Conservation (phyloP, 2,113 vertebrate genomes). For the Guaruba guarouba region DNA sequence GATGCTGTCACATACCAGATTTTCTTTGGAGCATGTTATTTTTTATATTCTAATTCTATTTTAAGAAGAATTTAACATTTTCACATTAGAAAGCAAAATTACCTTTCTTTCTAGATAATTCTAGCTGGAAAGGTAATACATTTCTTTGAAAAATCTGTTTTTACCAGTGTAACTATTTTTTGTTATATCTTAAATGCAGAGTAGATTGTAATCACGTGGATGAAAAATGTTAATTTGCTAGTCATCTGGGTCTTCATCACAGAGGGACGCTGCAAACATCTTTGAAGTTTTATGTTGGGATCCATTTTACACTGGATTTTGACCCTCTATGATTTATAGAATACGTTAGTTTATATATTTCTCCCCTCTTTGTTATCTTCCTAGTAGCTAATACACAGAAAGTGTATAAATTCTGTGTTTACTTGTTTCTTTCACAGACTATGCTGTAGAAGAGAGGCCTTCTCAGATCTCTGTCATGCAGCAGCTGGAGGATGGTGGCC, state of each 20-base stretch:
- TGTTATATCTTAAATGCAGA: neutral
- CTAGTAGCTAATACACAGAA: neutral
- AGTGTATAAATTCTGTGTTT: neutral
- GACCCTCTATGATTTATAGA: neutral
- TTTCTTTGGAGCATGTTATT: neutral
- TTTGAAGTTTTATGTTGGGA: neutral
- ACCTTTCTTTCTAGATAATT: neutral
- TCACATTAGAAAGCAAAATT: neutral
- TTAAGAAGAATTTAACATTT: neutral
- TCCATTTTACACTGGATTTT: neutral
- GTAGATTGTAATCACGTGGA: neutral
- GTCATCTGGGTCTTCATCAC: neutral
- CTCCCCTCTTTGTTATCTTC: neutral
- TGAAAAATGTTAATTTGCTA: neutral
- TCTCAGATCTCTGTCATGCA: conserved; percentile 95
- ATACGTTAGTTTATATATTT: neutral
- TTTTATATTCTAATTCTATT: neutral
- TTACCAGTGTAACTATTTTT: neutral
- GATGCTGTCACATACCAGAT: neutral
- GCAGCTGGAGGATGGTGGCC: conserved; percentile 93
- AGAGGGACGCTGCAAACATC: neutral
- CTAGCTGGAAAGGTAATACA: neutral
- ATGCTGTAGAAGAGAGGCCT: conserved; percentile 94
- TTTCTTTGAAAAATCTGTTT: neutral
- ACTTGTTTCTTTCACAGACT: conserved; percentile 78